phyloP scores from a whole-genome alignment of 2,797 vertebrate species.

The Limosa lapponica region DNA sequence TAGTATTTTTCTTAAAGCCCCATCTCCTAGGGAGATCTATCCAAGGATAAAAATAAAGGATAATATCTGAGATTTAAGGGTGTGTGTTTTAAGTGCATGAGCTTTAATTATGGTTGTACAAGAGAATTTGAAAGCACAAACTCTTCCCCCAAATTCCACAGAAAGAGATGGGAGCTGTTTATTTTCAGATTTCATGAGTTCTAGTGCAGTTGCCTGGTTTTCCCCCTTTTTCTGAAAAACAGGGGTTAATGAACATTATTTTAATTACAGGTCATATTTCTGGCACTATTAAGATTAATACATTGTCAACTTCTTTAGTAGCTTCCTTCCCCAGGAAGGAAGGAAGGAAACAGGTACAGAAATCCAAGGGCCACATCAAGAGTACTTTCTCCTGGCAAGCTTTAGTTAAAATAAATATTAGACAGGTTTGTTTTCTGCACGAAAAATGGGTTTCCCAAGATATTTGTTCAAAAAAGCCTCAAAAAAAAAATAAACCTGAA shows the following conservation, averaged over 20 bases:
- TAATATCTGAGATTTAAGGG: not conserved
- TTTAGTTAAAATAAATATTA: constrained; percentile 30
- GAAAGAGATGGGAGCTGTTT: not conserved
- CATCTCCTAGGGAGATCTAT: not conserved
- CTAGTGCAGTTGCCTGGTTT: not conserved
- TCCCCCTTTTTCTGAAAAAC: not conserved
- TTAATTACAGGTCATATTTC: not conserved
- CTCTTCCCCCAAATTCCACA: not conserved
- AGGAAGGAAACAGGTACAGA: not conserved
- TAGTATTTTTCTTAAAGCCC: not conserved
- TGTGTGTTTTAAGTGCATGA: not conserved
- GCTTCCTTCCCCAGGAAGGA: not conserved
- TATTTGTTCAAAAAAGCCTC: not conserved
- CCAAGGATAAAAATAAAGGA: not conserved
- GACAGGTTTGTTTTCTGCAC: not conserved
- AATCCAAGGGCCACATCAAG: not conserved
- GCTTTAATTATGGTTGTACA: not conserved
- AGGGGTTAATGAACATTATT: not conserved
- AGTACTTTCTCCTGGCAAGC: not conserved
- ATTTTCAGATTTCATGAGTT: not conserved
- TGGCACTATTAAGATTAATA: not conserved
- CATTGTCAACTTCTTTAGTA: not conserved
- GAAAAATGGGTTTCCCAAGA: not conserved
- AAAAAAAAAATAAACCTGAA: not conserved
- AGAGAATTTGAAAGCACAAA: not conserved